These are phyloP conservation scores for Aphrophora alni DNA, from an alignment of 2,888 invertebrate species.

Conservation along the genomic window DNA sequence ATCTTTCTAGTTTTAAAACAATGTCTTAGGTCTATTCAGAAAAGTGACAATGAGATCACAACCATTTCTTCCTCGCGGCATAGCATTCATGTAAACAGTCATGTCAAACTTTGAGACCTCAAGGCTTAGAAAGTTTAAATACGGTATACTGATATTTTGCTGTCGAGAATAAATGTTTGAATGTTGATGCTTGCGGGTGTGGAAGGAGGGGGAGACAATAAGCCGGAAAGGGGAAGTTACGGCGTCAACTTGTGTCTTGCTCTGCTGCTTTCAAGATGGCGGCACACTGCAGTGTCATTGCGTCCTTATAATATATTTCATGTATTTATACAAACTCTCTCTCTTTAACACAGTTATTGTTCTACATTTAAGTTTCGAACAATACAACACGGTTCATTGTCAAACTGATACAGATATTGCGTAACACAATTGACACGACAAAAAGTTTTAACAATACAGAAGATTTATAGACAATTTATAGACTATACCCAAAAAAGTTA, in stretches of 20 bases:
- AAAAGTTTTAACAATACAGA: too few species aligned
- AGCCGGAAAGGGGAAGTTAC: conserved; percentile 3
- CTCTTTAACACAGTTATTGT: background rate
- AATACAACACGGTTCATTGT: background rate
- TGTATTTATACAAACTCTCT: background rate
- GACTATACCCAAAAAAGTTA: too few species aligned
- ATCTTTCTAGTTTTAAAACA: background rate
- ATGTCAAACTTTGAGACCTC: background rate
- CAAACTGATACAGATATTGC: background rate
- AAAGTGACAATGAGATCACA: background rate
- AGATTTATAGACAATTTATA: too few species aligned
- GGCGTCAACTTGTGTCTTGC: conserved; percentile 6
- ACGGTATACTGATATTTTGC: background rate
- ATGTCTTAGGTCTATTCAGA: background rate
- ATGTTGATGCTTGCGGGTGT: background rate
- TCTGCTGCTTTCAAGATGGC: conserved; percentile 5
- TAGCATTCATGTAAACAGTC: background rate
- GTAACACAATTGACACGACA: too few species aligned
- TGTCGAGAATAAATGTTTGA: conserved; percentile 3
- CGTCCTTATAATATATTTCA: background rate
- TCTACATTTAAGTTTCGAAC: background rate
- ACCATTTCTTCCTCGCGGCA: background rate
- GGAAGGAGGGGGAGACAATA: background rate
- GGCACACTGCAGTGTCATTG: background rate
- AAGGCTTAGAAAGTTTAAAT: background rate